Percentiles rank a stretch among this genome's conserved stretches.
These are phyloP conservation scores for Acrossocheilus wenchowensis DNA, from an alignment of 2,797 vertebrate genomes.

Conservation along the genomic window DNA sequence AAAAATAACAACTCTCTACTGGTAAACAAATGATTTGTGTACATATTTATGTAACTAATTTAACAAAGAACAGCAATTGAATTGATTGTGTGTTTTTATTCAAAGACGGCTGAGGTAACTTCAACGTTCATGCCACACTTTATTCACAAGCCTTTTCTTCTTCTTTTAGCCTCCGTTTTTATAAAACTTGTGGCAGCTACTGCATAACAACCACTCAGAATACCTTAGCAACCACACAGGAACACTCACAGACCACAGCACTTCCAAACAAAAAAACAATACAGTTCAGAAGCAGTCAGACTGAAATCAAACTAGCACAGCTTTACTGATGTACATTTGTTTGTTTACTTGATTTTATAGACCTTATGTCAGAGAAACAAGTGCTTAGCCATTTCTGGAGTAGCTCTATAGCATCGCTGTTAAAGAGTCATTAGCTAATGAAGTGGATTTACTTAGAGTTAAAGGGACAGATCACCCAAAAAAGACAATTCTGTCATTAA, in stretches of 20 bases:
- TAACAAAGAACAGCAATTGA: slow-evolving; percentile 20
- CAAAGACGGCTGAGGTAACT: background rate
- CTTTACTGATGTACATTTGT: background rate
- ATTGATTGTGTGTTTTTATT: background rate
- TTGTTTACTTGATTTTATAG: background rate
- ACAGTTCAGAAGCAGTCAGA: background rate
- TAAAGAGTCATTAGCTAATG: too few relatives aligned
- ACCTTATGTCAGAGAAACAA: too few relatives aligned
- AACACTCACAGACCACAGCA: background rate
- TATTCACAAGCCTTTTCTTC: background rate
- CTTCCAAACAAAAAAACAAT: background rate
- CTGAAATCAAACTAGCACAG: background rate
- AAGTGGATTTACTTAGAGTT: too few relatives aligned
- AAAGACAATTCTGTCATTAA: too few relatives aligned
- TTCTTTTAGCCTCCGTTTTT: background rate
- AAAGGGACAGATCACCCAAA: too few relatives aligned
- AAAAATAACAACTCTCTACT: slow-evolving; percentile 67
- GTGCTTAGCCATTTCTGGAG: too few relatives aligned
- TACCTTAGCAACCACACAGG: background rate
- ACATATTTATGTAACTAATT: slow-evolving; percentile 54
- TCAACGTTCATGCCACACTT: background rate
- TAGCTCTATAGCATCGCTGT: too few relatives aligned
- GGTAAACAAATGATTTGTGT: slow-evolving; percentile 59
- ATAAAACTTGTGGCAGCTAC: background rate
- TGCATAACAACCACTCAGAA: background rate